A percentile compares a stretch with the other conserved stretches of the same genome.
These are phyloP conservation scores for Tragelaphus buxtoni DNA, from an alignment of 2,113 vertebrate genomes.

Conservation along the genomic window DNA sequence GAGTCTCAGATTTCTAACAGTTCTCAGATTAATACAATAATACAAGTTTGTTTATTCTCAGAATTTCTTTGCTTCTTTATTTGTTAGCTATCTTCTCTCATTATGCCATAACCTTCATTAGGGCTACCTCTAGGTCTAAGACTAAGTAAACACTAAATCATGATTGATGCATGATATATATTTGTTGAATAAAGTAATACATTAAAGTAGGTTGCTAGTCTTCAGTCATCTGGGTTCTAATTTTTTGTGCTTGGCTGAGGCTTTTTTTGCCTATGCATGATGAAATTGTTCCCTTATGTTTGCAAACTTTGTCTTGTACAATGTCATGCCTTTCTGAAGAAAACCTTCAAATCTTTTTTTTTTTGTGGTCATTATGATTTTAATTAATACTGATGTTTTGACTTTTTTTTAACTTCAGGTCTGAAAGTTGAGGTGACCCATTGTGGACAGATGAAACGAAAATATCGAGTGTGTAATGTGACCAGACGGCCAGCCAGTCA, in stretches of 20 bases:
- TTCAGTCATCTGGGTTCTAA: neutral
- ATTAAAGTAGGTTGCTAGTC: neutral
- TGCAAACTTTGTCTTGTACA: neutral
- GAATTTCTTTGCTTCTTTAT: conserved; percentile 29
- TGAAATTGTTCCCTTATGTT: neutral
- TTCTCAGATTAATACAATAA: neutral
- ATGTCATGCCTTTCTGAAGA: neutral
- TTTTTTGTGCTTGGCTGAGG: neutral
- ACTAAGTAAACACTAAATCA: neutral
- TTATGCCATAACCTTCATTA: neutral
- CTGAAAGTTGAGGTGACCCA: conserved; percentile 99
- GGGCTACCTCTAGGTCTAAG: neutral
- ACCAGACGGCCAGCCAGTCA: conserved; percentile 97
- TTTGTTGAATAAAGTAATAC: neutral
- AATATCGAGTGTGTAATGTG: conserved; percentile 98
- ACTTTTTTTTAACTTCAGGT: conserved; percentile 79
- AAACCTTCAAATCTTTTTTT: neutral
- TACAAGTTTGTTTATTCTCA: neutral
- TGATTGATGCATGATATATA: neutral
- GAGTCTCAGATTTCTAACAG: neutral
- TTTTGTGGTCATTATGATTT: neutral
- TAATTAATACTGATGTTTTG: conserved; percentile 53
- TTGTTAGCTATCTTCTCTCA: conserved; percentile 1
- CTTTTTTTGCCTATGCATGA: neutral
- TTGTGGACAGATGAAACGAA: conserved; percentile 99